phyloP scores from a whole-genome alignment of 2,797 vertebrate genomes.

The Myioborus miniatus region DNA sequence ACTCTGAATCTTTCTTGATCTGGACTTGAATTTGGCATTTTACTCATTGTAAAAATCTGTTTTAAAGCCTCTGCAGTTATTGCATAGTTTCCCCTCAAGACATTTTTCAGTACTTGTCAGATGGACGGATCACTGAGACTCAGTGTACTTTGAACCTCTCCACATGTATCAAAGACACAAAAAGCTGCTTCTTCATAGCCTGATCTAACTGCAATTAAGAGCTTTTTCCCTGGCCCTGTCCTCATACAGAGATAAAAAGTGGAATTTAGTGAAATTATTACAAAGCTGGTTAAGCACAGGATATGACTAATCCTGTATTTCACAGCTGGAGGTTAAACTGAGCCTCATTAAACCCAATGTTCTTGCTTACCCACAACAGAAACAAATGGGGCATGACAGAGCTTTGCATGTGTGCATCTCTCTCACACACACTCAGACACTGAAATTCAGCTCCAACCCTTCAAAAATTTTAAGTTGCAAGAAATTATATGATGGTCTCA shows the following conservation, averaged over 20 bases:
- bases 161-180: neutral
- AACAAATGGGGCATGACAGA: slow-evolving; percentile 51
- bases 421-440: neutral
- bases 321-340: slow-evolving; percentile 67
- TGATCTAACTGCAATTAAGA: neutral
- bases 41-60: neutral
- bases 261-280: slow-evolving; percentile 38
- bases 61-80: neutral
- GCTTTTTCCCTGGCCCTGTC: neutral
- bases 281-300: slow-evolving; percentile 50
- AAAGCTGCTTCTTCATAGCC: neutral
- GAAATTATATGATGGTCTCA: neutral
- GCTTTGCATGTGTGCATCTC: neutral
- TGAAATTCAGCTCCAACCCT: neutral
- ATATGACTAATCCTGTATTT: slow-evolving; percentile 59
- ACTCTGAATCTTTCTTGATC: neutral
- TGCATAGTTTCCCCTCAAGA: neutral
- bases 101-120: neutral
- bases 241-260: slow-evolving; percentile 11
- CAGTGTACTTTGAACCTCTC: neutral
- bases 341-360: slow-evolving; percentile 62
- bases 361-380: slow-evolving; percentile 42
- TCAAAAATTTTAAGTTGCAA: neutral
- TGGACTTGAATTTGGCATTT: neutral
- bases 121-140: neutral